Evolutionary conservation across 2,797 vertebrate genomes (phyloP).

Genomic region (Paratrypauchen microcephalus): DNA sequence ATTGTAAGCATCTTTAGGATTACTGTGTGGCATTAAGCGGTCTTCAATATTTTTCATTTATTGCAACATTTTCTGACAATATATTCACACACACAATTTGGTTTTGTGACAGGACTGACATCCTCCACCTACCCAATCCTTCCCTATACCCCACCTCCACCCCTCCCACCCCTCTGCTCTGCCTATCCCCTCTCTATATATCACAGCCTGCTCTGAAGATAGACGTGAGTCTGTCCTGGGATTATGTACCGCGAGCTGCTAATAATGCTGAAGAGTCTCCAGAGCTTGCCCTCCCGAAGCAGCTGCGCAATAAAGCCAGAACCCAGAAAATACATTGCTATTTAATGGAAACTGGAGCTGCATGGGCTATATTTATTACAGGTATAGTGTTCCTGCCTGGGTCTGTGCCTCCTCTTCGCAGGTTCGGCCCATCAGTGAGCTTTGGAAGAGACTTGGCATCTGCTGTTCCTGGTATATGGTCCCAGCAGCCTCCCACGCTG

Average conservation of each 20-base stretch:
- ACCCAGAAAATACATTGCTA: constrained; percentile 71
- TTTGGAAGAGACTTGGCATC: constrained; percentile 61
- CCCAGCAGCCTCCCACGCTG: constrained; percentile 61
- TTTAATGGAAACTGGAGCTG: constrained; percentile 77
- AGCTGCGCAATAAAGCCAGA: constrained; percentile 82
- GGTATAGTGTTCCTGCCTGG: constrained; percentile 53
- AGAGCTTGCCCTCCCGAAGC: constrained; percentile 73
- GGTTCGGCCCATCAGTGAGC: constrained; percentile 46
- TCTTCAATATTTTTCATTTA: background rate
- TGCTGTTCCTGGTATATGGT: constrained; percentile 53
- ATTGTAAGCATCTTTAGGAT: too few relatives aligned
- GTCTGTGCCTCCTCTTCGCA: constrained; percentile 42
- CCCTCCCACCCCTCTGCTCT: constrained; percentile 3
- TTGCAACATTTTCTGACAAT: background rate
- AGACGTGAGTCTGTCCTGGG: constrained; percentile 69
- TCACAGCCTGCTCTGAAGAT: constrained; percentile 68
- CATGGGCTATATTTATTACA: constrained; percentile 80
- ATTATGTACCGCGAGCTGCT: constrained; percentile 78
- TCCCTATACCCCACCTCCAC: background rate
- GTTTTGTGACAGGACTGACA: constrained; percentile 8
- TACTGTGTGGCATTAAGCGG: background rate
- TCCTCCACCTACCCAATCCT: constrained; percentile 13
- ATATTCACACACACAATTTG: background rate
- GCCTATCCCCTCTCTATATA: constrained; percentile 54
- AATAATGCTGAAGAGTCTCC: constrained; percentile 81